Evolutionary conservation across 1,140 invertebrate genomes (phyloP).

Genomic region (Scaptomyza montana): DNA sequence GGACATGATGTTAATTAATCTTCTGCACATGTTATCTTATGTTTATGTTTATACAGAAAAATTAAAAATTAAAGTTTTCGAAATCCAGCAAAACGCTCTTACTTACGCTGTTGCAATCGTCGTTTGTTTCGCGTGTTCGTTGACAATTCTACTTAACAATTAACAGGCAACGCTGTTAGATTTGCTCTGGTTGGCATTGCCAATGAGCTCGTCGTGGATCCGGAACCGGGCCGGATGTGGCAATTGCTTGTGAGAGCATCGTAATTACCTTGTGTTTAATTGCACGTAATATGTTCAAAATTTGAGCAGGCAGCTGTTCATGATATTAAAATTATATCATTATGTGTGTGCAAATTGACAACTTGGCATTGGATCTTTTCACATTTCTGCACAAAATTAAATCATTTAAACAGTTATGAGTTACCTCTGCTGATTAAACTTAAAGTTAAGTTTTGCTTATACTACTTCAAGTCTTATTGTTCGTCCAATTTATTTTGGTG

Average conservation of each 20-base stretch:
- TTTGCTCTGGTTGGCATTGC: constrained; percentile 79
- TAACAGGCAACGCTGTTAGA: constrained; percentile 43
- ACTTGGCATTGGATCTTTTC: background rate
- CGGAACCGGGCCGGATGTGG: constrained; percentile 55
- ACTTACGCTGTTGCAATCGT: constrained; percentile 26
- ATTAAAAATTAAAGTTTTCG: no score
- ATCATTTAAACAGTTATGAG: background rate
- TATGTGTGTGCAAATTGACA: background rate
- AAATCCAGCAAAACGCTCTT: constrained; percentile 17
- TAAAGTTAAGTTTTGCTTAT: no score
- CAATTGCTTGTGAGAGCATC: constrained; percentile 59
- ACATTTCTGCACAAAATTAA: background rate
- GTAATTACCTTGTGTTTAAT: constrained; percentile 64
- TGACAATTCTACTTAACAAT: constrained; percentile 13
- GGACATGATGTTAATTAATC: no score
- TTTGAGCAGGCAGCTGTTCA: constrained; percentile 50
- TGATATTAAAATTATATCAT: background rate
- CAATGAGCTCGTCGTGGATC: constrained; percentile 50
- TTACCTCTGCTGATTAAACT: no score
- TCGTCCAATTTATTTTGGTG: no score
- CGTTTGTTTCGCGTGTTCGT: constrained; percentile 51
- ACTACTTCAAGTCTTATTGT: no score
- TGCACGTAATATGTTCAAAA: constrained; percentile 31
- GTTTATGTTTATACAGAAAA: no score
- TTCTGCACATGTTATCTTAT: no score